These are phyloP conservation scores for Danaus melanippus DNA, from an alignment of 1,140 invertebrate genomes.

Conservation along the genomic window DNA sequence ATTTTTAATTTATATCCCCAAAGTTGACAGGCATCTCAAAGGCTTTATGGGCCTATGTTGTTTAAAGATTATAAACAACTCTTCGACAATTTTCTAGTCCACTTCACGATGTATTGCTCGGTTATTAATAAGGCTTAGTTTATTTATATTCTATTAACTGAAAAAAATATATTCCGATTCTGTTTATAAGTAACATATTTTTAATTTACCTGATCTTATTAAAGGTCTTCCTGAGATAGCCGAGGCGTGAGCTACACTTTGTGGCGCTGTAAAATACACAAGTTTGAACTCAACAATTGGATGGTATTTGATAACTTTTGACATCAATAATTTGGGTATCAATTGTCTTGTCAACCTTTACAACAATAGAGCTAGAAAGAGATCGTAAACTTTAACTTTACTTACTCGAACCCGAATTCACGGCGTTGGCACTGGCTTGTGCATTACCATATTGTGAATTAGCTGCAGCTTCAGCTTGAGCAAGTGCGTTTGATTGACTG, in stretches of 20 bases:
- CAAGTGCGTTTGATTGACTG: slow-evolving; percentile 1
- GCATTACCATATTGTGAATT: slow-evolving; percentile 5
- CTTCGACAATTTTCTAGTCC: slow-evolving; percentile 20
- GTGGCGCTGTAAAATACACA: slow-evolving; percentile 14
- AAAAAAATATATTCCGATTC: not conserved
- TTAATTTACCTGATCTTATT: slow-evolving; percentile 24
- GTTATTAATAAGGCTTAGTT: not conserved
- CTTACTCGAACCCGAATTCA: too few species aligned
- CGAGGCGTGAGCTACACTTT: slow-evolving; percentile 15
- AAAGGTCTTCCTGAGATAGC: slow-evolving; percentile 17
- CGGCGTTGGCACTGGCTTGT: slow-evolving; percentile 9
- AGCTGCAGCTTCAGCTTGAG: slow-evolving; percentile 10
- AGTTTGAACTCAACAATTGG: too few species aligned
- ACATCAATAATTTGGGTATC: too few species aligned
- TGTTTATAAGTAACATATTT: slow-evolving; percentile 1
- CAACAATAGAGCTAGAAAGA: too few species aligned
- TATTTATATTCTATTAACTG: slow-evolving; percentile 1
- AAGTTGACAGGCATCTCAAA: slow-evolving; percentile 37
- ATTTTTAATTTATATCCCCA: slow-evolving; percentile 60
- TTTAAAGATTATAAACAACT: slow-evolving; percentile 40
- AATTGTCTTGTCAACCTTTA: too few species aligned
- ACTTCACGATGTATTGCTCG: slow-evolving; percentile 23
- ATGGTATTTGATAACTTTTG: too few species aligned
- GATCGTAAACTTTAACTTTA: too few species aligned
- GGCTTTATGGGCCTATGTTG: slow-evolving; percentile 28